Evolutionary conservation across 2,888 invertebrate species (phyloP).

Genomic region (Apamea anceps): DNA sequence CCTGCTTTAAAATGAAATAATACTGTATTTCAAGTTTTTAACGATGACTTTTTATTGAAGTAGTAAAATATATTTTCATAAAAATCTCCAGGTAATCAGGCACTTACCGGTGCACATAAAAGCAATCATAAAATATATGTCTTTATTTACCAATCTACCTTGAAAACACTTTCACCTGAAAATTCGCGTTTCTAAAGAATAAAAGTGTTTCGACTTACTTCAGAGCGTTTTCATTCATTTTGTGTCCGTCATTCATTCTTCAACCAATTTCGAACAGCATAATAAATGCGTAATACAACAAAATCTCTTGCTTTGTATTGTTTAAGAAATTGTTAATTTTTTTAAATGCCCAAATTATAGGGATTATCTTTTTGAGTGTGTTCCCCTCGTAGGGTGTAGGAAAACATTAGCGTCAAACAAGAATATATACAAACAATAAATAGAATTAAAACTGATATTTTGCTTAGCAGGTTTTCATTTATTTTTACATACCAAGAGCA

Average conservation of each 20-base stretch:
- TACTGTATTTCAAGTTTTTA: background rate
- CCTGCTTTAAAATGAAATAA: background rate
- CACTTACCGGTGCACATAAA: slow-evolving; percentile 6
- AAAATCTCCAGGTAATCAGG: background rate
- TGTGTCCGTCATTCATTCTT: background rate
- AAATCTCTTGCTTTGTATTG: too few species aligned
- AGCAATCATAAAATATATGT: background rate
- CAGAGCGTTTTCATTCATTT: background rate
- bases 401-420: too few species aligned
- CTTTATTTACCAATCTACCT: background rate
- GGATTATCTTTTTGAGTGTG: background rate
- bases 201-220: background rate
- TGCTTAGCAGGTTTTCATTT: background rate
- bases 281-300: background rate
- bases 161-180: too few species aligned
- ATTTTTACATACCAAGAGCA: background rate
- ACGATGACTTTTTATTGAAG: slow-evolving; percentile 16
- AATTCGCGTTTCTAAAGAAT: background rate
- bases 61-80: slow-evolving; percentile 16
- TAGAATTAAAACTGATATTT: too few species aligned
- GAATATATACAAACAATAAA: too few species aligned
- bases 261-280: background rate
- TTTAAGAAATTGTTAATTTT: background rate
- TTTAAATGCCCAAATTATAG: too few species aligned
- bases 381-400: too few species aligned